A percentile compares a stretch with the other conserved stretches of the same genome.
These are phyloP conservation scores for Microctonus aethiopoides DNA, from an alignment of 2,888 invertebrate genomes.

Conservation along the genomic window DNA sequence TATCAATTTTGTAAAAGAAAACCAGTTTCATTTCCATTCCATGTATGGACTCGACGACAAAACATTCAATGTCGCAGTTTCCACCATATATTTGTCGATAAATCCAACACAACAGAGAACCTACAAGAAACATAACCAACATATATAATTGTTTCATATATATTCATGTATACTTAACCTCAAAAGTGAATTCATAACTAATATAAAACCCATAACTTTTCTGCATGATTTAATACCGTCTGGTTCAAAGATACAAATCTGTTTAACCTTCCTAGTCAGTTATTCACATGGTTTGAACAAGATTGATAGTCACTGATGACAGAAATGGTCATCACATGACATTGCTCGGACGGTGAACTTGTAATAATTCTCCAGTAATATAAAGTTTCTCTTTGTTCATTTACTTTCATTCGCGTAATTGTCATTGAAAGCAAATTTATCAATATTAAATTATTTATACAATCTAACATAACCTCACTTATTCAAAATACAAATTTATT, in stretches of 20 bases:
- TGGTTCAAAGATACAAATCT: too few relatives aligned
- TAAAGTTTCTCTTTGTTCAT: conserved; percentile 23
- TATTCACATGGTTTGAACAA: conserved; percentile 14
- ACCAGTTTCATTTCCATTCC: not conserved
- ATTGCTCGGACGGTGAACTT: conserved; percentile 7
- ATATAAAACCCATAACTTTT: too few relatives aligned
- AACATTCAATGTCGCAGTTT: not conserved
- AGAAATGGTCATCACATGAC: not conserved
- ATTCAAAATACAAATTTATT: not conserved
- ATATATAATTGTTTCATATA: too few relatives aligned
- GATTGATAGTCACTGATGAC: conserved; percentile 7
- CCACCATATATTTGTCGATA: not conserved
- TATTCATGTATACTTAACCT: too few relatives aligned
- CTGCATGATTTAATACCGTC: too few relatives aligned
- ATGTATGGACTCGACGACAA: not conserved
- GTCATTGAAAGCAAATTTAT: not conserved
- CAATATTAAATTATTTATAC: not conserved
- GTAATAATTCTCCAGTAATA: not conserved
- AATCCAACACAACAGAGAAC: not conserved
- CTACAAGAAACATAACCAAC: too few relatives aligned
- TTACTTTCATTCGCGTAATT: not conserved
- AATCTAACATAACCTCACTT: not conserved
- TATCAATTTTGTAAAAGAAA: not conserved
- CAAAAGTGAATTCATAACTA: too few relatives aligned
- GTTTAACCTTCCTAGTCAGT: not conserved